phyloP scores from a whole-genome alignment of 2,113 vertebrate genomes.

The Microtus richardsoni region DNA sequence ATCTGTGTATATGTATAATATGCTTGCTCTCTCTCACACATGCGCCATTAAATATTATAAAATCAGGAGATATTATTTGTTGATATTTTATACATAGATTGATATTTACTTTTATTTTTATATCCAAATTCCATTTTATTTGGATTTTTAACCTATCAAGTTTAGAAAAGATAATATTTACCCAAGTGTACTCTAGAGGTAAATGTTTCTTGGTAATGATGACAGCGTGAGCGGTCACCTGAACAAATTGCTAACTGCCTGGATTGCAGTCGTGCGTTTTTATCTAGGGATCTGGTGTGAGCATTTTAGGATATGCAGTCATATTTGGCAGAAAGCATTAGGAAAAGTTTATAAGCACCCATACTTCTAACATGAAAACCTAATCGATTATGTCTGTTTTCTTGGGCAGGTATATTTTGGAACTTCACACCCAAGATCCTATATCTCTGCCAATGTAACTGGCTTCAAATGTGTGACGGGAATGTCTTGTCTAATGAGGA shows the following conservation, averaged over 20 bases:
- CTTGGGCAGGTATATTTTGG: conserved; percentile 96
- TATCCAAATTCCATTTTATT: conserved; percentile 42
- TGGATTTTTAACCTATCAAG: not conserved
- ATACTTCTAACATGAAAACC: not conserved
- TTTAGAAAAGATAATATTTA: conserved; percentile 20
- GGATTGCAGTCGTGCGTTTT: not conserved
- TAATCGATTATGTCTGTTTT: conserved; percentile 27
- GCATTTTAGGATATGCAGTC: not conserved
- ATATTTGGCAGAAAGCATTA: not conserved
- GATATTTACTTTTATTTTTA: not conserved
- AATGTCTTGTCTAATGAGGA: conserved; percentile 99
- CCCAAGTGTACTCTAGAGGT: not conserved
- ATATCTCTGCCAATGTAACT: conserved; percentile 97
- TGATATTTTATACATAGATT: not conserved
- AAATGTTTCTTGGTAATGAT: not conserved
- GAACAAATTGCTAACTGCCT: not conserved
- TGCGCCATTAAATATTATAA: not conserved
- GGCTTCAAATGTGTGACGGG: conserved; percentile 99
- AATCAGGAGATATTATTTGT: not conserved
- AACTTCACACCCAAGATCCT: conserved; percentile 97
- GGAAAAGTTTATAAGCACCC: not conserved
- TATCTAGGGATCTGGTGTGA: not conserved
- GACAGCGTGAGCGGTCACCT: not conserved
- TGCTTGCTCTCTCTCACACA: not conserved
- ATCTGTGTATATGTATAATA: not conserved